Base-by-base conservation (phyloP, 2,888 invertebrate species). In the Parnassius glacialis region DNA sequence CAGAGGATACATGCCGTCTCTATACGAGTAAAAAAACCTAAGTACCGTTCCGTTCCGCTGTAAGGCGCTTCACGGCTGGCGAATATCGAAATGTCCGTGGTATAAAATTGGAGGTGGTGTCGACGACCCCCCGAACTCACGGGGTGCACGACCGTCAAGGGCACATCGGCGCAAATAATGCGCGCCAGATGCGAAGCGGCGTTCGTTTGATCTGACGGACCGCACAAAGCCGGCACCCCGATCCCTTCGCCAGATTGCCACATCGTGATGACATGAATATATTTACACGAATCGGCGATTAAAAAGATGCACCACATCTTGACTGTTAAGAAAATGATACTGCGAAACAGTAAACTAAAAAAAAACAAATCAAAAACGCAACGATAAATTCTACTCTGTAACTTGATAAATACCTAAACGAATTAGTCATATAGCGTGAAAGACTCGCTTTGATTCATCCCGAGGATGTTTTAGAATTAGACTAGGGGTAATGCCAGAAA, bases 71-170 rank as follows among this genome's bases (percentile, higher is more conserved):
- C 65, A 64, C 66, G 62, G 51, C 77, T 74, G 72, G 76, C 78
- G 81, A 71, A 75, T 77, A 78, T 76, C 75, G 74, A 73, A 84
- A 80, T 77, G 72, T 69, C 72, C 65, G 73, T 68, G 59, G 79
- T 79, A 79, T 83, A 78, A 80, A 83, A 83, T 84, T 82, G 84
- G 76, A 83, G 79, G 76, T 77, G 72, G 63, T 63, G 63, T 63
- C 63, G 63, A 52, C 59, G 63, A 63, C 59, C 63, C 63, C 84
- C 74, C 78, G 66, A 62, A 78, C 76, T 74, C 77, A 76, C 75
- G 72, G 78, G 76, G 87, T 85, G 87, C 86, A 83, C 70, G 87
- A 85, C 84, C 84, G 83, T 81, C 74, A 76, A 74, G 48, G 78
- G 71, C 72, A 75, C 74, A 80, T 76, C 68, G 68, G 72, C 75